Percentiles rank a stretch among this genome's conserved stretches.
Evolutionary conservation across 2,797 vertebrate genomes (phyloP).

Genomic region (Macroramphosus scolopax): DNA sequence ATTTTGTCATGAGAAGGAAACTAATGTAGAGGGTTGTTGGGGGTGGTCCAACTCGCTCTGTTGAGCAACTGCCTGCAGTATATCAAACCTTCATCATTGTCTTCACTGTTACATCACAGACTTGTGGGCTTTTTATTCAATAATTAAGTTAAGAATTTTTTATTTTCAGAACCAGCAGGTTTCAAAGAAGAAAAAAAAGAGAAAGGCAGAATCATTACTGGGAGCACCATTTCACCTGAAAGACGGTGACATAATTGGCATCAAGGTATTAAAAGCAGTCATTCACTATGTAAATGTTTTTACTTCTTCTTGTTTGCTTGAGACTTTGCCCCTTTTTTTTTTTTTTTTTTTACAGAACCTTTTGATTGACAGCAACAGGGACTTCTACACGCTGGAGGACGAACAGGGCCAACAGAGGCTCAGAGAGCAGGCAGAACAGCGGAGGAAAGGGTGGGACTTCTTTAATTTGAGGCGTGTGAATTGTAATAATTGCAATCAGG

Average conservation of each 20-base stretch:
- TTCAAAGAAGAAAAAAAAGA: conserved; percentile 90
- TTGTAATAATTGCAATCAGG: too few species aligned
- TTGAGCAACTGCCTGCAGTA: too few species aligned
- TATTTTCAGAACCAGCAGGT: conserved; percentile 83
- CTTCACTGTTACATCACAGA: too few species aligned
- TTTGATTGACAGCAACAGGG: conserved; percentile 75
- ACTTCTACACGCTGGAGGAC: conserved; percentile 73
- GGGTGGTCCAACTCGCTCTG: too few species aligned
- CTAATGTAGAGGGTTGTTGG: too few species aligned
- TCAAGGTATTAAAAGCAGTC: conserved; percentile 79
- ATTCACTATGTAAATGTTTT: background rate
- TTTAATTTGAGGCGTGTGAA: background rate
- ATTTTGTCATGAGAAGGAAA: too few species aligned
- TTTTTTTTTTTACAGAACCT: conserved; percentile 68
- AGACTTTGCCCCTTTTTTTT: conserved; percentile 4
- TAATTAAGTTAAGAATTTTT: too few species aligned
- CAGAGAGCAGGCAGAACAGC: conserved; percentile 63
- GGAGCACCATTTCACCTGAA: conserved; percentile 86
- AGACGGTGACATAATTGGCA: conserved; percentile 88
- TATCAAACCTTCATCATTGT: too few species aligned
- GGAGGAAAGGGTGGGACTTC: conserved; percentile 68
- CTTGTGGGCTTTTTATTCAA: too few species aligned
- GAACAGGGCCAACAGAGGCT: conserved; percentile 74
- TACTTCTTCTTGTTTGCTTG: conserved; percentile 1
- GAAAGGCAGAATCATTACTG: conserved; percentile 85